Evolutionary conservation across 2,888 invertebrate genomes (phyloP), one percentile per base, ranked within the genome.

Genomic region (Brenthis ino): DNA sequence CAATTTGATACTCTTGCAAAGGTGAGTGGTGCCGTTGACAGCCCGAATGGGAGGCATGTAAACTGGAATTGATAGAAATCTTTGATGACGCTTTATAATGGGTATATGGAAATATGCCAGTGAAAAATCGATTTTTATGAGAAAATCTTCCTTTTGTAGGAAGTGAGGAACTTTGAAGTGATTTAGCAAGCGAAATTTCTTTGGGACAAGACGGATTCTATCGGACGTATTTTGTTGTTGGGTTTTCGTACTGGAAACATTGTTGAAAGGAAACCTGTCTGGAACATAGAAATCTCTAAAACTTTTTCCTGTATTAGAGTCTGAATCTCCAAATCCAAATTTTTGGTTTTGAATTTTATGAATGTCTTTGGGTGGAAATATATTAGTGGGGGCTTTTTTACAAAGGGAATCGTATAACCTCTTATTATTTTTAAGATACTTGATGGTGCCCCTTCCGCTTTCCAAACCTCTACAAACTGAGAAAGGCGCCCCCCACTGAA

Each of bases 41-140:
- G 71, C 0, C 77, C 79, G 60, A 80, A 79, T 0, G 78, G 79
- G 0, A 78, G 75, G 54, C 71, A 71, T 33, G 72, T 71, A 56
- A 73, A 64, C 54, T 72, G 63, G 11, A 16, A 75, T 48, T 50
- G 55, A 28, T 51, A 74, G 65, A 58, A 68, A 74, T 28, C 70
- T 66, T 28, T 64, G 72, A 69, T 75, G 73, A 12, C 43, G 14
- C 33, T 64, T 12, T 1, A 43, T 37, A 43, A 72, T 56, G 28
- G 71, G 68, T 13, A 74, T 20, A 47, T 74, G 72, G 47, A 71
- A 72, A 43, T 72, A 66, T 48, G 71, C 71, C 16, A 65, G 57
- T 14, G 64, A 63, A 2, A 68, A 6, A 37, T 75, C 73, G 28
- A 75, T 61, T 61, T 73, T 75, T 11, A 65, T 28, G 24, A 72